Conservation (phyloP, 92 coral and sea anemone species). For the Zoanthus sociatus region DNA sequence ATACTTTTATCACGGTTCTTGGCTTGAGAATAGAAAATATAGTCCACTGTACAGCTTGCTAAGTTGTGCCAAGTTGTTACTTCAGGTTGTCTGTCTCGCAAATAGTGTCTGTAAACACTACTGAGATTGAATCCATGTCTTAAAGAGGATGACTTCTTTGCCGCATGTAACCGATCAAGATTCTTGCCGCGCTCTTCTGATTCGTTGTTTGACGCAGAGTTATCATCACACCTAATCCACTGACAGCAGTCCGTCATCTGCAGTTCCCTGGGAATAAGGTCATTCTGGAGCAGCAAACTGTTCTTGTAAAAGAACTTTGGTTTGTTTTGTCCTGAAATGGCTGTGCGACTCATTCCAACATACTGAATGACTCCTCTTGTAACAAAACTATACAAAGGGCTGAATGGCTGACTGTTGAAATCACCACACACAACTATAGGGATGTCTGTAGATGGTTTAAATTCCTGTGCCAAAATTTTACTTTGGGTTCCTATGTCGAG, state of each 20-base stretch:
- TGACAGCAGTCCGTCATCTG: conserved; percentile 66
- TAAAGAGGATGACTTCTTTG: conserved; percentile 31
- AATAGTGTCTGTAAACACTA: conserved; percentile 84
- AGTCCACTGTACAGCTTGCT: conserved; percentile 91
- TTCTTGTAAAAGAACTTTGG: conserved; percentile 40
- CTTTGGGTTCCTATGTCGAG: conserved; percentile 8
- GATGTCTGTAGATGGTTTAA: conserved; percentile 39
- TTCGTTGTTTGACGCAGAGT: neutral
- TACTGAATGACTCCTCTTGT: conserved; percentile 72
- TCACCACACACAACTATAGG: conserved; percentile 92
- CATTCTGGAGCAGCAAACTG: conserved; percentile 44
- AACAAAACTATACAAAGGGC: conserved; percentile 81
- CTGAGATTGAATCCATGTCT: conserved; percentile 67
- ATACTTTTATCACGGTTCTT: conserved; percentile 43
- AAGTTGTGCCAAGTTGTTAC: conserved; percentile 89
- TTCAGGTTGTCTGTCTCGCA: conserved; percentile 62
- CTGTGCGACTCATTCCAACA: conserved; percentile 68
- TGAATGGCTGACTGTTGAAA: conserved; percentile 88
- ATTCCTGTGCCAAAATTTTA: conserved; percentile 2
- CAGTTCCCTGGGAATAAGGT: conserved; percentile 85
- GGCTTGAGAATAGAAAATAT: conserved; percentile 68
- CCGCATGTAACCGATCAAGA: neutral
- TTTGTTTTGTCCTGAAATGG: conserved; percentile 86
- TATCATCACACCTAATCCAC: conserved; percentile 29
- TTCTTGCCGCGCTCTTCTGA: conserved; percentile 4